Evolutionary conservation across 2,888 invertebrate genomes (phyloP), one percentile per base, ranked within the genome.

Genomic region (Hyposoter dolosus): DNA sequence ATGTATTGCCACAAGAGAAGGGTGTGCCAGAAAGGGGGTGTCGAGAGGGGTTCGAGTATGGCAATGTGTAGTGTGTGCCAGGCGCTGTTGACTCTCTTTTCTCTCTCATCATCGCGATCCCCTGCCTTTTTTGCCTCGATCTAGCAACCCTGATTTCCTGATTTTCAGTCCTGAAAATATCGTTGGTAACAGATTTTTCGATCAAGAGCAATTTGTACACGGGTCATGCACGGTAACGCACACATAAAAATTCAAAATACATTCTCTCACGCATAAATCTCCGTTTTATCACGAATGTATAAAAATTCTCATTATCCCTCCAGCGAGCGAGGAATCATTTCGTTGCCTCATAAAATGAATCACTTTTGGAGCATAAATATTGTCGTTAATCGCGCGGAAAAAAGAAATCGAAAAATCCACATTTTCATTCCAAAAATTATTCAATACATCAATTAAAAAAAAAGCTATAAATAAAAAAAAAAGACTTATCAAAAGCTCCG

Each of bases 1-100:
- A 90, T 88, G 85, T 86, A 90, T 89, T 79, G 87, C 82, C 74
- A 76, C 76, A 74, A 69, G 80, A 79, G 84, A 88, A 83, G 82
- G 82, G 82, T 85, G 81, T 74, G 60, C 28, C 76, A 53, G 69
- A 71, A 76, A 82, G 75, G 77, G 56, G 74, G 83, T 69, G 81
- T 77, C 23, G 66, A 66, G 28, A 60, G 80, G 35, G 83, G 83
- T 74, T 87, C 63, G 86, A 88, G 84, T 72, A 79, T 88, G 85
- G 80, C 79, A 83, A 83, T 71, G 69, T 47, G 60, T 68, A 75
- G 63, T 74, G 68, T 40, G 71, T 80, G 71, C 71, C 76, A 76
- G 83, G 76, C 60, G 65, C 53, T 66, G 56, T 69, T 60, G 43
- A 10, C 60, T 63, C n/a, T 68, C 47, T 40, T 43, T 50, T 66